Percentiles rank a stretch among this genome's conserved stretches.
These are phyloP conservation scores for Apis mellifera DNA, from an alignment of 1,140 invertebrate species.

Conservation along the genomic window DNA sequence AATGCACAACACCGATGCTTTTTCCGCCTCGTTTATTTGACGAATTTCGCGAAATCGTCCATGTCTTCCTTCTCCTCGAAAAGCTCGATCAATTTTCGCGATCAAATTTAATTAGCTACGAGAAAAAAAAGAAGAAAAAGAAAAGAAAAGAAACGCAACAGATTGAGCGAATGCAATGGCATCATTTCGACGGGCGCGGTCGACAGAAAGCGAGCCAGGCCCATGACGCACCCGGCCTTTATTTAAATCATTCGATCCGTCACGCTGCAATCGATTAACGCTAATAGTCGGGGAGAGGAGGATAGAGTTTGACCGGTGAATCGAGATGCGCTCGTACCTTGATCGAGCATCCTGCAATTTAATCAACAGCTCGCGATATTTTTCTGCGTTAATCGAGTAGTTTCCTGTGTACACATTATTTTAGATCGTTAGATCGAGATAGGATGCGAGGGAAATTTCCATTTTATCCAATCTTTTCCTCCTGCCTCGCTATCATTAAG, in stretches of 20 bases:
- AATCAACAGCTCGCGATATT: conserved; percentile 39
- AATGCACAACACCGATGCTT: neutral
- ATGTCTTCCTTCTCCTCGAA: too few relatives aligned
- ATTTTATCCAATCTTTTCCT: conserved; percentile 12
- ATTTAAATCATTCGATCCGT: conserved; percentile 74
- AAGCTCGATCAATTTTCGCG: too few relatives aligned
- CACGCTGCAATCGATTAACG: conserved; percentile 71
- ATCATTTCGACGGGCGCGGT: conserved; percentile 57
- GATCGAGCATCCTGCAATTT: conserved; percentile 19
- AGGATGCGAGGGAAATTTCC: conserved; percentile 15
- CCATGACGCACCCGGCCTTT: conserved; percentile 68
- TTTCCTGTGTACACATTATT: conserved; percentile 21
- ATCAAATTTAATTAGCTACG: too few relatives aligned
- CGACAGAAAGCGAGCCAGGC: conserved; percentile 44
- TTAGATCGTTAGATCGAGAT: conserved; percentile 30
- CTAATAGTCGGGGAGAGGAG: conserved; percentile 53
- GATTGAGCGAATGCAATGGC: conserved; percentile 44
- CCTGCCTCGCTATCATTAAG: conserved; percentile 12
- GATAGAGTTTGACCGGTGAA: conserved; percentile 47
- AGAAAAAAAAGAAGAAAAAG: neutral
- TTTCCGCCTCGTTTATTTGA: too few relatives aligned
- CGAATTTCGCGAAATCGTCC: too few relatives aligned
- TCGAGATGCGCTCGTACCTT: conserved; percentile 9
- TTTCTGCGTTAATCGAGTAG: conserved; percentile 21
- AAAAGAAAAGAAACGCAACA: conserved; percentile 36